Evolutionary conservation across 2,113 vertebrate genomes (phyloP), one percentile per base, ranked within the genome.

Genomic region (Arothron firmamentum): DNA sequence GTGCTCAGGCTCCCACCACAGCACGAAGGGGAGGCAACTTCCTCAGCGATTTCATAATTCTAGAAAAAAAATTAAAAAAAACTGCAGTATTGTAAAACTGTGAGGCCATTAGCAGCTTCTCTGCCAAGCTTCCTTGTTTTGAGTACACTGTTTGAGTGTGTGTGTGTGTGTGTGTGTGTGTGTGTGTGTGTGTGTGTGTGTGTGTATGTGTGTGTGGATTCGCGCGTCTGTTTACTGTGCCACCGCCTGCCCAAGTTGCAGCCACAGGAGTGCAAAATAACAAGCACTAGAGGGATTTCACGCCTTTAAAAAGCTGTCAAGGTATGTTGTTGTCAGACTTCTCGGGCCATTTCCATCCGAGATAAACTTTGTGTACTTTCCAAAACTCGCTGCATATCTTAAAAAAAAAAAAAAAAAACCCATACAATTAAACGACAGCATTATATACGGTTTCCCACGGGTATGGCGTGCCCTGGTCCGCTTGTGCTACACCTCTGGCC

Each of bases 201-300:
- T 19, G 49, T 42, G 34, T 43, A n/a, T 46, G 54, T 50, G 51
- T 68, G 70, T 16, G 65, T 80, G 68, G 52, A 79, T 62, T 78
- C 75, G 66, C 66, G 72, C 77, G 72, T 76, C 78, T 79, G 75
- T 87, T 85, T 84, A 79, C 76, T 17, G 55, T 77, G 71, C 71
- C 72, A 85, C 80, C 62, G 59, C 76, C 70, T 57, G 72, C 75
- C 82, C 73, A 76, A 75, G 79, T 52, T 57, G 65, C 72, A 90
- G 76, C 91, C 85, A 81, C 88, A 75, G 88, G 90, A 90, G 87
- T 90, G 88, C 87, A 88, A 90, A 90, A 91, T 92, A 92, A 92
- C 87, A 91, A 91, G 90, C 90, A 88, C 89, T 87, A 85, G 87
- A 79, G 89, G 90, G 90, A 90, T 88, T 91, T 88, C 82, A 73